Evolutionary conservation across 2,888 invertebrate genomes (phyloP), one percentile per base, ranked within the genome.

Genomic region (Lasioglossum lativentre): DNA sequence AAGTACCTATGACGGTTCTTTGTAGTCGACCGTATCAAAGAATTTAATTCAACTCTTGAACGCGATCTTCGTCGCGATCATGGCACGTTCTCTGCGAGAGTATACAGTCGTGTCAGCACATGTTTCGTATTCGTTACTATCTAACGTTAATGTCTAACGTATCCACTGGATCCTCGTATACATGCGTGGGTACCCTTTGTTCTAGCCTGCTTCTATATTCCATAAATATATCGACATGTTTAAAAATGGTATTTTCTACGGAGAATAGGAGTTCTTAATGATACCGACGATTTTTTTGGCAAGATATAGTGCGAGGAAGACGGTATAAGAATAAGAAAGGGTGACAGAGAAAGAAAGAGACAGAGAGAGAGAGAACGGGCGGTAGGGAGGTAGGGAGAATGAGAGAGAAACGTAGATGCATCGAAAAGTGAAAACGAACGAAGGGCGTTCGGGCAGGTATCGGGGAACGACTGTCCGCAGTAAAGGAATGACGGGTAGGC

Each of bases 121-220:
- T 42, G 47, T 45, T 38, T 66, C 73, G 47, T 47, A 40, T 80
- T 80, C 71, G 45, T 71, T 75, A n/a, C 59, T 47, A 45, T 34
- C 74, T n/a, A n/a, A n/a, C n/a, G n/a, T n/a, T n/a, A n/a, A 6
- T 4, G 63, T 63, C 63, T 19, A 6, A 30, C 30, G 63, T 16
- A 30, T 74, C 42, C 19, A 14, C 23, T 73, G 30, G 72, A 78
- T 63, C 30, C 16, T 34, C 34, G 34, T 1, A 34, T 1, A 34
- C 34, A 34, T 34, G 34, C 34, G 3, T 34, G 2, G 34, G 34
- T 34, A 34, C 34, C 34, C 34, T 34, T 34, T 34, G 34, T 34
- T 1, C 34, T 34, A 34, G 34, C 34, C 34, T 34, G 34, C 34
- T 3, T 34, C 34, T 34, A 34, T 34, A 34, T 34, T 34, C n/a